Evolutionary conservation across 2,888 invertebrate species (phyloP).

Genomic region (Tortricodes alternella): DNA sequence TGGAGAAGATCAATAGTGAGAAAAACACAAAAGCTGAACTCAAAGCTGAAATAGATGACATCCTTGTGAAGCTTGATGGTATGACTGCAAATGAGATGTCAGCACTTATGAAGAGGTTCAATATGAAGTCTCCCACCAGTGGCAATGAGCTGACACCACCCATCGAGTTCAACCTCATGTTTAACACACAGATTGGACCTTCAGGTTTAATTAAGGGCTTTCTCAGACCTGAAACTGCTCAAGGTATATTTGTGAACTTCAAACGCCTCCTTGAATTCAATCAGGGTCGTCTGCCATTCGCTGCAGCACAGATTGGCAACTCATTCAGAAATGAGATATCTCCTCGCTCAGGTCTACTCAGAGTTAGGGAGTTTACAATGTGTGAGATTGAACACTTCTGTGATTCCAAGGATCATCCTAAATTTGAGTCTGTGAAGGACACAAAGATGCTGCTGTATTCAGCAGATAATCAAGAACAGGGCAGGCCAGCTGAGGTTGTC

Average conservation of each 20-base stretch:
- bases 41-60: conserved; percentile 89
- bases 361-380: conserved; percentile 99
- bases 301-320: conserved; percentile 99
- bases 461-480: conserved; percentile 98
- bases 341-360: conserved; percentile 96
- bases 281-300: conserved; percentile 97
- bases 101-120: conserved; percentile 90
- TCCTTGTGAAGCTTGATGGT: conserved; percentile 93
- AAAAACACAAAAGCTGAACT: conserved; percentile 89
- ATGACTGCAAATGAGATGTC: conserved; percentile 96
- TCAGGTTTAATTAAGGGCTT: conserved; percentile 97
- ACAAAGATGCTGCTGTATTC: conserved; percentile 93
- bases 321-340: conserved; percentile 99
- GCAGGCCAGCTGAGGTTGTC: conserved; percentile 89
- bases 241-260: conserved; percentile 99
- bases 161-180: conserved; percentile 99
- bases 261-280: conserved; percentile 98
- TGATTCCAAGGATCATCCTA: conserved; percentile 96
- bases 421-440: conserved; percentile 90
- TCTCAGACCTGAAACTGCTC: conserved; percentile 98
- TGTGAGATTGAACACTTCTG: conserved; percentile 99
- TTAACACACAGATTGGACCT: conserved; percentile 98
- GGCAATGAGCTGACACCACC: conserved; percentile 97
- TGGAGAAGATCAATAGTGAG: conserved; percentile 93
- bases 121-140: conserved; percentile 97